phyloP scores from a whole-genome alignment of 2,888 invertebrate genomes.

The Tyria jacobaeae region DNA sequence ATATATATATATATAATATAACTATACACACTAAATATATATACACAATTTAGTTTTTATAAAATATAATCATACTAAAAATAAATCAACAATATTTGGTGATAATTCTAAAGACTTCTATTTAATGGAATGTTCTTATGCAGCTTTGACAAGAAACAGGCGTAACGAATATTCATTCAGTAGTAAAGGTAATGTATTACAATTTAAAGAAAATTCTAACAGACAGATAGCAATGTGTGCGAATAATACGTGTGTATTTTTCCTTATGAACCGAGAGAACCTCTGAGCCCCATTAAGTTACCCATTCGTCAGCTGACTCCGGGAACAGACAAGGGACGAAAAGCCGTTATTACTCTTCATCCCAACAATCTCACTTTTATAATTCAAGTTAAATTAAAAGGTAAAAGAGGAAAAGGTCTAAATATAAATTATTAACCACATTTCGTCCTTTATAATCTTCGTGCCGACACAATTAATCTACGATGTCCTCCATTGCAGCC shows the following conservation, averaged over 20 bases:
- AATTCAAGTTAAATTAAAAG: constrained; percentile 20
- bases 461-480: constrained; percentile 49
- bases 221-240: constrained; percentile 14
- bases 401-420: constrained; percentile 8
- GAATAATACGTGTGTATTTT: constrained; percentile 29
- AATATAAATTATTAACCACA: constrained; percentile 39
- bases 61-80: too few species aligned
- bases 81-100: too few species aligned
- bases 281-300: constrained; percentile 34
- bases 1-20: too few species aligned
- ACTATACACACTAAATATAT: too few species aligned
- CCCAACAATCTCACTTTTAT: constrained; percentile 15
- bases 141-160: not conserved
- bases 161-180: not conserved
- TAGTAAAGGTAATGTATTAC: constrained; percentile 9
- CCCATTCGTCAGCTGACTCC: constrained; percentile 40
- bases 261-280: constrained; percentile 27
- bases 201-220: constrained; percentile 17
- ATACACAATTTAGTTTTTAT: too few species aligned
- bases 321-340: constrained; percentile 40
- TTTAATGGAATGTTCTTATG: not conserved
- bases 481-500: constrained; percentile 37
- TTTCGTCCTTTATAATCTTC: constrained; percentile 43
- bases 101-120: not conserved
- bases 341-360: constrained; percentile 40